Evolutionary conservation across 2,113 vertebrate genomes (phyloP).

Genomic region (Leuciscus idus): DNA sequence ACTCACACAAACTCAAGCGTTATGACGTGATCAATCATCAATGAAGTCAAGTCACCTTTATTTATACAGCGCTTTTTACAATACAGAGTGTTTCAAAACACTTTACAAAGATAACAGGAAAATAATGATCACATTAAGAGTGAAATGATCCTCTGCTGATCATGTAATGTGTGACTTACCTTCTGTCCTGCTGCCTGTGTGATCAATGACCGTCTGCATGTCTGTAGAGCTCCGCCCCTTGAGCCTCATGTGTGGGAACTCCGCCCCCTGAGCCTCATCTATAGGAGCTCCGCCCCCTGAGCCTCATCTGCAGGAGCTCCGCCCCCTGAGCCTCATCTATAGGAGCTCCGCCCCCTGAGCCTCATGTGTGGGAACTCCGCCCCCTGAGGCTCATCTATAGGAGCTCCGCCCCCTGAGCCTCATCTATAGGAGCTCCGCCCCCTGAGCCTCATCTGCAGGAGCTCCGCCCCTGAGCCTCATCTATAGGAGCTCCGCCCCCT

Average conservation of each 20-base stretch:
- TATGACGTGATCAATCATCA: neutral
- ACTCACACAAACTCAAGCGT: neutral
- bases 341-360: too few species aligned
- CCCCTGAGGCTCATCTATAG: too few species aligned
- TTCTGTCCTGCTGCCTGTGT: conserved; percentile 5
- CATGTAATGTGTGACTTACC: conserved; percentile 20
- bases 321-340: neutral
- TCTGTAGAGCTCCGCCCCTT: neutral
- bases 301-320: too few species aligned
- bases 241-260: neutral
- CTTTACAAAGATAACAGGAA: too few species aligned
- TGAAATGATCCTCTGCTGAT: neutral
- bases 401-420: too few species aligned
- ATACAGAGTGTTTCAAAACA: too few species aligned
- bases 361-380: too few species aligned
- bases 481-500: neutral
- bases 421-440: too few species aligned
- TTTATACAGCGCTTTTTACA: too few species aligned
- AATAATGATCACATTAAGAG: neutral
- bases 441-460: too few species aligned
- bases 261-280: neutral
- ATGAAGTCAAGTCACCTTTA: too few species aligned
- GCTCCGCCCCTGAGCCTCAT: neutral
- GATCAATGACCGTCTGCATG: neutral
- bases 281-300: neutral